A percentile compares a stretch with the other conserved stretches of the same genome.
Conservation (phyloP, 2,797 vertebrate genomes). For the Brachymystax lenok region DNA sequence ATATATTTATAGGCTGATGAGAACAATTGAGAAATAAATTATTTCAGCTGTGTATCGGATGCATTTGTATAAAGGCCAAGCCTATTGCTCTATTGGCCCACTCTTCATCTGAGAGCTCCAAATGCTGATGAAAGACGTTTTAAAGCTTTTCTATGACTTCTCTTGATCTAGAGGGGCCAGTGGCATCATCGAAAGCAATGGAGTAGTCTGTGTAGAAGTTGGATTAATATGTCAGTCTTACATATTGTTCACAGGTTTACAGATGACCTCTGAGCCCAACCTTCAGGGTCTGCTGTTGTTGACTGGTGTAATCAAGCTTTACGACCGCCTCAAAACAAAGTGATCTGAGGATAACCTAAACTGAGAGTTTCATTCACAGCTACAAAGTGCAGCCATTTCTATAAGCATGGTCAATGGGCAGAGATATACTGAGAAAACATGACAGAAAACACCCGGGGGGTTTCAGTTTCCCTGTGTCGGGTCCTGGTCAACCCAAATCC, state of each 20-base stretch:
- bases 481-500: background rate
- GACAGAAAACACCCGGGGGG: conserved; percentile 24
- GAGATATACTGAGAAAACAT: conserved; percentile 6
- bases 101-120: no score
- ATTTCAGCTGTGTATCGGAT: background rate
- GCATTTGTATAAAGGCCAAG: background rate
- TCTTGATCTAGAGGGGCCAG: no score
- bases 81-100: no score
- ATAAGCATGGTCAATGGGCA: conserved; percentile 20
- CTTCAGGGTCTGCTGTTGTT: background rate
- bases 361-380: background rate
- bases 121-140: no score
- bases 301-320: background rate
- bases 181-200: background rate
- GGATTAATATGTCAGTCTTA: background rate
- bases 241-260: background rate
- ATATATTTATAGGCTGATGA: conserved; percentile 18
- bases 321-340: background rate
- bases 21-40: conserved; percentile 11
- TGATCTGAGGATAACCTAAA: background rate
- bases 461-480: background rate
- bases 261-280: background rate
- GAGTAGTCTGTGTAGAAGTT: background rate
- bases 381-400: background rate
- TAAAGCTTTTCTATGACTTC: no score